phyloP scores from a whole-genome alignment of 2,797 vertebrate species.

The Squalus acanthias region DNA sequence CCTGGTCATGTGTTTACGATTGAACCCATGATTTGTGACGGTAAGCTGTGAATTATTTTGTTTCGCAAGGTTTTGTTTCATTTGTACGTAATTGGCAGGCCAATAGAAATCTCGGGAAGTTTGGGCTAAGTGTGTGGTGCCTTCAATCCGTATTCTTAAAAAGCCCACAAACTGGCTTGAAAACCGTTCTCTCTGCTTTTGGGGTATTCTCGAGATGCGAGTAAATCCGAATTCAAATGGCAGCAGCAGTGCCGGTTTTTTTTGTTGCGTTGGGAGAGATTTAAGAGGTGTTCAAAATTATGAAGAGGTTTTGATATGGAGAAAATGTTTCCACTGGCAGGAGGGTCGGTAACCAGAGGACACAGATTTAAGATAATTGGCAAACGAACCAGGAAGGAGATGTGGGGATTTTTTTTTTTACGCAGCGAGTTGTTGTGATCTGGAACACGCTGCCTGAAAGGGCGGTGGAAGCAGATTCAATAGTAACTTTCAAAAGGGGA shows the following conservation, averaged over 20 bases:
- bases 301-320: too few species aligned
- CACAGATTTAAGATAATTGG: too few species aligned
- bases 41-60: constrained; percentile 57
- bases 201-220: neutral
- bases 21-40: constrained; percentile 99
- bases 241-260: neutral
- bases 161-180: neutral
- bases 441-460: too few species aligned
- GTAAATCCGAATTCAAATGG: neutral
- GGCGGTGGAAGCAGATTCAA: too few species aligned
- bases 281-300: too few species aligned
- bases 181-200: neutral
- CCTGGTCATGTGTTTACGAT: constrained; percentile 97
- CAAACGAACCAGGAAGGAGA: too few species aligned
- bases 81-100: neutral
- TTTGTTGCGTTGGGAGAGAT: neutral
- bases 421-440: too few species aligned
- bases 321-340: too few species aligned
- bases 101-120: neutral
- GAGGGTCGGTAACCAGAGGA: too few species aligned
- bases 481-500: too few species aligned
- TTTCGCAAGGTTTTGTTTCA: neutral
- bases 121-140: neutral
- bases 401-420: too few species aligned
- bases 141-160: neutral